Base-by-base conservation (phyloP, 2,888 invertebrate genomes). In the Taphrorychus bicolor region DNA sequence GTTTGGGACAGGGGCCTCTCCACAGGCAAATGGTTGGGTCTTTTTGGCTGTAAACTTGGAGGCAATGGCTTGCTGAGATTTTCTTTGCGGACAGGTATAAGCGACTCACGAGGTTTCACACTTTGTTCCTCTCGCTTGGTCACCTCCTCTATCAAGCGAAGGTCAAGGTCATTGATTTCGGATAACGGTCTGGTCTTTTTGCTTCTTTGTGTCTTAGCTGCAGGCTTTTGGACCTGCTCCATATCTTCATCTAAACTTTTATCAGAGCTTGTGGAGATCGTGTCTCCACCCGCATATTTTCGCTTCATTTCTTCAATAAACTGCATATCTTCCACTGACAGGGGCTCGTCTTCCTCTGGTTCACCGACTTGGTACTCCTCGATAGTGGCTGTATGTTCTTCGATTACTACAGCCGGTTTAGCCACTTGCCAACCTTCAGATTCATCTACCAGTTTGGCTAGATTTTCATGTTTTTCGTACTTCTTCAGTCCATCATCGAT, bases 151-250 rank as follows among this genome's bases (percentile, higher is more conserved):
- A 79, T 76, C 5, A 78, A 51, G 2, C 66, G 61, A 16, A 78
- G 67, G 72, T 80, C 79, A 17, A 73, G 70, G n/a, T 74, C 74
- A 64, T 77, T 78, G 7, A 80, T 68, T 18, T 76, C 77, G 0
- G 80, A 79, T 52, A 76, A 70, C 4, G 77, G 74, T 53, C 75
- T 71, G 1, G 72, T 67, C 41, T 48, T 63, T 53, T 69, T 67
- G 17, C 62, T 60, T 21, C 17, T 54, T 32, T 7, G 16, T 23
- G 14, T 16, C n/a, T n/a, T 16, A 22, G 17, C 11, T 7, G 32
- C 7, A 7, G 32, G 32, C 7, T 48, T 16, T 48, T 17, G 7
- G 2, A 48, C 16, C 14, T n/a, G 2, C 18, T 14, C 9, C 22
- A 22, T 14, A 11, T 54, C 54, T n/a, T 32, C 24, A 24, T 17